Evolutionary conservation across 2,888 invertebrate genomes (phyloP), one percentile per base, ranked within the genome.

Genomic region (Steinernema carpocapsae): DNA sequence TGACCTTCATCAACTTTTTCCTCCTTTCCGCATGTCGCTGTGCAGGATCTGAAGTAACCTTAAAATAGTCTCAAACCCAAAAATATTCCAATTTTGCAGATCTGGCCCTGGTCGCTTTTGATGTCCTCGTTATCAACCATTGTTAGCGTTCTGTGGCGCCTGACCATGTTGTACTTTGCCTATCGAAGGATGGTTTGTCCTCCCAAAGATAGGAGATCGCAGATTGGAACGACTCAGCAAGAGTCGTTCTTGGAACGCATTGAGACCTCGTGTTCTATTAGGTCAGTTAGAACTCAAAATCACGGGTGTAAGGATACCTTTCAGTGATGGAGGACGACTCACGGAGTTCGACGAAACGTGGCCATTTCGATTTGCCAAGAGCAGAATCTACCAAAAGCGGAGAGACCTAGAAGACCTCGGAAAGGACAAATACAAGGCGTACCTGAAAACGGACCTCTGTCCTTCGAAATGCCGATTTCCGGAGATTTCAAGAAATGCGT

Each of bases 1-100:
- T 87, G 82, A 86, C 85, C 4, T 72, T 87, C 46, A 72, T 83
- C 75, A 88, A 88, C 76, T 87, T 82, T 76, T 87, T 87, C 79
- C 78, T 86, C 64, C 75, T 88, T 14, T 75, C 84, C 32, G 77
- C 85, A 0, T 88, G 87, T 76, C 79, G 87, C 42, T 85, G 87
- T 78, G 79, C 84, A 14, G 83, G 84, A 32, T 80, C 84, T 26
- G 76, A 79, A 64, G 86, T 87, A 56, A 74, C 7, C 17, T 43
- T 43, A 43, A 43, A 71, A 72, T 46, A n/a, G 73, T 75, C n/a
- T n/a, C 46, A 29, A 17, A 17, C 19, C 59, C 26, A 74, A 37
- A 37, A 37, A 24, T 70, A 45, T 43, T 19, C 14, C 37, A 37
- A 71, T 72, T 73, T 37, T 37, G 37, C 37, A 82, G 82, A 77